Evolutionary conservation across 2,113 vertebrate genomes (phyloP).

Genomic region (Apodemus sylvaticus): DNA sequence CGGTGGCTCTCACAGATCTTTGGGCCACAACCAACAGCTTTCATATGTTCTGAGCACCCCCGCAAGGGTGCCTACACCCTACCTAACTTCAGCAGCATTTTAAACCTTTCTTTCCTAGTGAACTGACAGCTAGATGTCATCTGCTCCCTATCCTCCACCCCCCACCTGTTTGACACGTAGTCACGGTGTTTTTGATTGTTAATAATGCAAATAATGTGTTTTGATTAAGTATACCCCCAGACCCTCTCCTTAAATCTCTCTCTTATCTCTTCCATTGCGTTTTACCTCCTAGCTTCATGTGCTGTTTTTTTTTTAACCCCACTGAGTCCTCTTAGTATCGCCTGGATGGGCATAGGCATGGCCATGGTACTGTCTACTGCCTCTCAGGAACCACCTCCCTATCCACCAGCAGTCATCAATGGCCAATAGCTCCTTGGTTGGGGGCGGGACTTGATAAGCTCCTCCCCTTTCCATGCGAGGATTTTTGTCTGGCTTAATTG

Average conservation of each 20-base stretch:
- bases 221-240: neutral
- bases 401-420: neutral
- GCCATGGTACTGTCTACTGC: neutral
- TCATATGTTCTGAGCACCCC: neutral
- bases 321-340: neutral
- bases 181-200: neutral
- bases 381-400: neutral
- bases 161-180: neutral
- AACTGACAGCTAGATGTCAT: neutral
- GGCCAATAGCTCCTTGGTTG: neutral
- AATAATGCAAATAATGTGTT: neutral
- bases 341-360: neutral
- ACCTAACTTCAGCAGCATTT: neutral
- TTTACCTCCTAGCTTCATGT: neutral
- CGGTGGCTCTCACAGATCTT: neutral
- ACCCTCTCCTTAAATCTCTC: neutral
- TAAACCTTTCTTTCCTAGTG: neutral
- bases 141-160: rapidly evolving
- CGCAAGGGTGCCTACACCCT: neutral
- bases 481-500: neutral
- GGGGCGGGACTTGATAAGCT: too few species aligned
- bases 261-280: neutral
- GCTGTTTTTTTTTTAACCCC: neutral
- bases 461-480: neutral
- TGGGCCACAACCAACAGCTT: neutral